Base-by-base conservation (phyloP, 2,797 vertebrate genomes). In the Amphiprion clarkii region DNA sequence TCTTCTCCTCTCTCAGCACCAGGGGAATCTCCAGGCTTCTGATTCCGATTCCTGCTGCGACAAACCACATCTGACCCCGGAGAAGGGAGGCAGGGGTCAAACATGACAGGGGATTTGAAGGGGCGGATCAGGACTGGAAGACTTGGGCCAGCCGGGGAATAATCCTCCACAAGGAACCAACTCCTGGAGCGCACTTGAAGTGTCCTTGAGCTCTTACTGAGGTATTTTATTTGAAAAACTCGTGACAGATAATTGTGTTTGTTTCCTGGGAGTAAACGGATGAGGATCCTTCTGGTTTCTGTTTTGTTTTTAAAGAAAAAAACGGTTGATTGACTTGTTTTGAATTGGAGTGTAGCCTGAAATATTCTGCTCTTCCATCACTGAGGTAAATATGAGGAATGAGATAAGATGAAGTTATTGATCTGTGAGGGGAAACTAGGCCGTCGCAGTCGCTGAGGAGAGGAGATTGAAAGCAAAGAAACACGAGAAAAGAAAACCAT, bases 81-180 rank as follows among this genome's bases (percentile, higher is more conserved):
- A 59, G 56, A 56, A 57, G 52, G 1, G 3, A 55, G 0, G 23
- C 67, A 56, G 23, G 5, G 58, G 61, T 78, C 71, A 55, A 25
- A 79, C n/a, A 19, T 27, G 61, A 73, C 14, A 17, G 56, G 40
- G 65, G 82, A 81, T 81, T 76, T 83, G 36, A 58, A 60, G 67
- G 74, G 46, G 40, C 16, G n/a, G 49, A 67, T 74, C 72, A 77
- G 33, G 49, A 27, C 21, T 33, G 39, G 16, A 65, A 29, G 76
- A 63, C 49, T 39, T 6, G 40, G 25, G 55, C 49, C 68, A 76
- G 73, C 77, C 53, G 64, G 75, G 11, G 44, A 61, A 21, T 79
- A 81, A 85, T 74, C 77, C 66, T 54, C 29, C 42, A 71, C 4
- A 16, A 33, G 46, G 14, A 73, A 71, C 27, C 63, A 51, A 51